phyloP scores from a whole-genome alignment of 2,888 invertebrate species.

The Strigamia transsilvanica region DNA sequence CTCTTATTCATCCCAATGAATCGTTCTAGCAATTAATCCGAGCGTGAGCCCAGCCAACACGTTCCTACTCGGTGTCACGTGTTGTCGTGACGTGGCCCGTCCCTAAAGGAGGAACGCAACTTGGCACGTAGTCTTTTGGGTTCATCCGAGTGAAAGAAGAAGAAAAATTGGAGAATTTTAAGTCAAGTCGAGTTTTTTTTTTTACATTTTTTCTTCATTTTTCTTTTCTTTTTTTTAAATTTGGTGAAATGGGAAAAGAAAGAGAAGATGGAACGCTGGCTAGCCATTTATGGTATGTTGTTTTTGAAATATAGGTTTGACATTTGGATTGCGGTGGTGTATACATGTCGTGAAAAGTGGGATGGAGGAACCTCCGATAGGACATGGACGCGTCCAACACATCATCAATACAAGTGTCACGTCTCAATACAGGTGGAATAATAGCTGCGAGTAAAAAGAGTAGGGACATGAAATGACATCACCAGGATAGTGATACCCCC shows the following conservation, averaged over 20 bases:
- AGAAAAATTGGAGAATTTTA: slow-evolving; percentile 32
- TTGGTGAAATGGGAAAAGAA: neutral
- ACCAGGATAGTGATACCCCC: slow-evolving; percentile 33
- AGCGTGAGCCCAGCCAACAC: slow-evolving; percentile 5
- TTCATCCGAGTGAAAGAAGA: slow-evolving; percentile 44
- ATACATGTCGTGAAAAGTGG: neutral
- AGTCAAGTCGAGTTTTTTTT: slow-evolving; percentile 1
- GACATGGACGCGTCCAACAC: slow-evolving; percentile 41
- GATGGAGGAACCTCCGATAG: slow-evolving; percentile 3
- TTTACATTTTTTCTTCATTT: neutral
- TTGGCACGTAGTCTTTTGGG: slow-evolving; percentile 37
- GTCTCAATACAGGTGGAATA: slow-evolving; percentile 49
- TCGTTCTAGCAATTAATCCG: neutral
- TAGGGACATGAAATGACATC: slow-evolving; percentile 45
- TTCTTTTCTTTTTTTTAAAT: slow-evolving; percentile 14
- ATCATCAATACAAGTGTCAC: slow-evolving; percentile 49
- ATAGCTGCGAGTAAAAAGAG: slow-evolving; percentile 49
- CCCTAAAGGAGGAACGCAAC: neutral
- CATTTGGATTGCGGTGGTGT: slow-evolving; percentile 7
- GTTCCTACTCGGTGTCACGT: neutral
- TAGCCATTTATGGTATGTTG: neutral
- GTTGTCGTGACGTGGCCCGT: slow-evolving; percentile 40
- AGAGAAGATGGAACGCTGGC: neutral
- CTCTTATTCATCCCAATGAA: slow-evolving; percentile 18
- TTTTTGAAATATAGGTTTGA: slow-evolving; percentile 4